These are phyloP conservation scores for Crotalus horridus DNA, from an alignment of 2,113 vertebrate species.

Conservation along the genomic window DNA sequence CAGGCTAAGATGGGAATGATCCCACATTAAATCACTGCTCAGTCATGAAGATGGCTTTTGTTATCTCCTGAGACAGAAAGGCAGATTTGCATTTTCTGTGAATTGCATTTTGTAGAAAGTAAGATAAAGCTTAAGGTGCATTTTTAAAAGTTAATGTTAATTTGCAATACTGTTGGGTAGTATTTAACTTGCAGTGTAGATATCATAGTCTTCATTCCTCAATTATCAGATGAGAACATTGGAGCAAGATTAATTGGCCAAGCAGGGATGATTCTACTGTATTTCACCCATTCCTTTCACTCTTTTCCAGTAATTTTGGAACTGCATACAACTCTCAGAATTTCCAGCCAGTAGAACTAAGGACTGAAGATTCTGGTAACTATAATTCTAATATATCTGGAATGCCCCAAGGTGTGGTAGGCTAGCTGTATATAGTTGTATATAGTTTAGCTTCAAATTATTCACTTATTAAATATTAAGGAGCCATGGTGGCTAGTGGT, in stretches of 20 bases:
- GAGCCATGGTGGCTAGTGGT: background rate
- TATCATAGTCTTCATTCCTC: background rate
- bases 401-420: background rate
- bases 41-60: background rate
- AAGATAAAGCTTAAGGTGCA: background rate
- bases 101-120: background rate
- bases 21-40: background rate
- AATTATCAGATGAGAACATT: background rate
- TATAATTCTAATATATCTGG: background rate
- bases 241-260: background rate
- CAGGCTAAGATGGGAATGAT: background rate
- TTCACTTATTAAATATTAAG: background rate
- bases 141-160: background rate
- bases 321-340: background rate
- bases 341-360: background rate
- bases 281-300: background rate
- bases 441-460: background rate
- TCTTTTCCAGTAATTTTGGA: background rate
- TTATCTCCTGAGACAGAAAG: background rate
- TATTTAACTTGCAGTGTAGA: background rate
- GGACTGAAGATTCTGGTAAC: background rate
- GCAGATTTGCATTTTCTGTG: background rate
- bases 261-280: no score
- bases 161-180: background rate
- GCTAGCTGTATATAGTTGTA: background rate